phyloP scores from a whole-genome alignment of 2,797 vertebrate genomes.

The Sitta carolinensis region DNA sequence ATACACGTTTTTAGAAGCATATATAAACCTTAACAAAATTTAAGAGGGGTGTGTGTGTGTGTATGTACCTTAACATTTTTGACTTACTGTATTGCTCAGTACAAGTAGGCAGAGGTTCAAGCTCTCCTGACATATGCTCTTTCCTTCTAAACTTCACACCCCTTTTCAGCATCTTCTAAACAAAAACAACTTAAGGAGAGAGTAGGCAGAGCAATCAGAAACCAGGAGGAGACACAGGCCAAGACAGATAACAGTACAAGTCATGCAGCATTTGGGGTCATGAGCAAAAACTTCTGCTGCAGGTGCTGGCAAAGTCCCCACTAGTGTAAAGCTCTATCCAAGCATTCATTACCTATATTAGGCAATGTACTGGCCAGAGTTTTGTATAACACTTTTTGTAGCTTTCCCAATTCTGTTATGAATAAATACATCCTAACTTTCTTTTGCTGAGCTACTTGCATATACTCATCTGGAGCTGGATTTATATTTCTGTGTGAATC shows the following conservation, averaged over 20 bases:
- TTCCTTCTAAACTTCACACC: neutral
- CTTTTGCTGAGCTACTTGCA: neutral
- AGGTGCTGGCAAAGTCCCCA: neutral
- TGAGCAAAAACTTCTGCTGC: neutral
- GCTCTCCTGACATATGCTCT: accelerated
- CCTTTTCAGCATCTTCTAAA: neutral
- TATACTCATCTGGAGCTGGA: neutral
- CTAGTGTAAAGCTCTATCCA: neutral
- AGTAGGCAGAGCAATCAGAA: neutral
- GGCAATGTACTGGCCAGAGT: neutral
- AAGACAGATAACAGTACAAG: neutral
- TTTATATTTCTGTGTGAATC: neutral
- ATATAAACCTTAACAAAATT: neutral
- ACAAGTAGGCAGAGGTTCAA: neutral
- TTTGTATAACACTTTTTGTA: neutral
- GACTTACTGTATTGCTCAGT: neutral
- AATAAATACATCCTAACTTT: neutral
- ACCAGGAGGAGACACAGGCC: neutral
- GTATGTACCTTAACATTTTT: neutral
- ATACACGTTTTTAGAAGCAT: neutral
- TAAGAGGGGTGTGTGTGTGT: too few species aligned
- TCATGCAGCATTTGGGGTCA: neutral
- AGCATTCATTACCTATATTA: neutral
- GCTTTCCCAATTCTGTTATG: neutral
- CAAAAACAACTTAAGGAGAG: neutral